A percentile compares a stretch with the other conserved stretches of the same genome.
Conservation (phyloP, 2,888 invertebrate genomes). For the Allacma fusca region DNA sequence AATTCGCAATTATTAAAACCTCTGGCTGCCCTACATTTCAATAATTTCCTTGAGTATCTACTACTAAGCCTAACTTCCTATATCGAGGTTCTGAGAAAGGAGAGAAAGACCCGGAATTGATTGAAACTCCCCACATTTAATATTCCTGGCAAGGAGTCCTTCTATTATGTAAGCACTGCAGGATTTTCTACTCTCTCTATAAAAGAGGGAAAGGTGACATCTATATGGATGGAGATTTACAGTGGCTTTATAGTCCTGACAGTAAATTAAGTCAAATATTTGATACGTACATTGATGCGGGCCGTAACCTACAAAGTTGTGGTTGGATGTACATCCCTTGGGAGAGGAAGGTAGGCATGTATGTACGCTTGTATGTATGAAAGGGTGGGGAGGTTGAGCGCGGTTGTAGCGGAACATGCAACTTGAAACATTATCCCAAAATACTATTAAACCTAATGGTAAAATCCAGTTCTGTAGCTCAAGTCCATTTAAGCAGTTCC, state of each 20-base stretch:
- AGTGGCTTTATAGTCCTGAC: background rate
- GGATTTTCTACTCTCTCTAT: background rate
- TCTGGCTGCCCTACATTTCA: too few species aligned
- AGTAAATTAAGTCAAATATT: conserved; percentile 2
- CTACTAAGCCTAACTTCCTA: too few species aligned
- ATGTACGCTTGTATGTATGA: background rate
- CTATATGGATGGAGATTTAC: background rate
- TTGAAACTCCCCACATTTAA: conserved; percentile 28
- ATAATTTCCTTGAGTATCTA: too few species aligned
- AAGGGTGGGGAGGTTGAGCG: background rate
- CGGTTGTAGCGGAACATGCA: conserved; percentile 8
- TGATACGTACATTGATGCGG: background rate
- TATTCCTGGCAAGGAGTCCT: conserved; percentile 37
- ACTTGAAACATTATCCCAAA: conserved; percentile 40
- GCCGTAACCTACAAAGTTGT: background rate
- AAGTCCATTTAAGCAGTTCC: conserved; percentile 40
- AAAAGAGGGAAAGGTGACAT: background rate
- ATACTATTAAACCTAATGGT: conserved; percentile 44
- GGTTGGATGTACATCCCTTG: background rate
- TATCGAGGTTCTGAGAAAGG: background rate
- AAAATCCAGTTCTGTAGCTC: conserved; percentile 38
- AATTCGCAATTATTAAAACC: too few species aligned
- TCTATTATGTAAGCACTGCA: conserved; percentile 35
- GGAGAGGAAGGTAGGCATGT: background rate
- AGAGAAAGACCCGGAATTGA: conserved; percentile 28